A percentile compares a stretch with the other conserved stretches of the same genome.
Evolutionary conservation across 2,888 invertebrate species (phyloP).

Genomic region (Thereva unica): DNA sequence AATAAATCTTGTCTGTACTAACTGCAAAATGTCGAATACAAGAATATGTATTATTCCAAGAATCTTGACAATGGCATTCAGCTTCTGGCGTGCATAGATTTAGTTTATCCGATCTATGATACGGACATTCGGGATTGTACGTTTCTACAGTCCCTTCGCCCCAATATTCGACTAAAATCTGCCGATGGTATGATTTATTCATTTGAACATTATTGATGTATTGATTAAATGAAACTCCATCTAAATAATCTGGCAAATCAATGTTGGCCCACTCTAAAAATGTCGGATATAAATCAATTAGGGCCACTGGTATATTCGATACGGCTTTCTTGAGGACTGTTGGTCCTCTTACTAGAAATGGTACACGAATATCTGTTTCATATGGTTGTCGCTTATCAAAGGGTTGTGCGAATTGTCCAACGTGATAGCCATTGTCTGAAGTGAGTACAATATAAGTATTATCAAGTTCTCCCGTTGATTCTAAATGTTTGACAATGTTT

Average conservation of each 20-base stretch:
- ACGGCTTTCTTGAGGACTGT: slow-evolving; percentile 60
- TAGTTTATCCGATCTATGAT: slow-evolving; percentile 58
- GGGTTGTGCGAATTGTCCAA: slow-evolving; percentile 87
- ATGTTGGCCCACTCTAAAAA: slow-evolving; percentile 72
- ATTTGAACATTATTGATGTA: slow-evolving; percentile 45
- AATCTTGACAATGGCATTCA: slow-evolving; percentile 85
- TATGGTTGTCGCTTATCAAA: slow-evolving; percentile 90
- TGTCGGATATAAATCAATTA: slow-evolving; percentile 85
- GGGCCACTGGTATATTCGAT: slow-evolving; percentile 65
- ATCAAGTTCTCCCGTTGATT: slow-evolving; percentile 62
- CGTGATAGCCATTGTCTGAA: slow-evolving; percentile 90
- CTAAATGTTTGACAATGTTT: slow-evolving; percentile 64
- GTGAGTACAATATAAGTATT: slow-evolving; percentile 83
- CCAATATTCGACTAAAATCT: slow-evolving; percentile 78
- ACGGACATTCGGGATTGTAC: slow-evolving; percentile 68
- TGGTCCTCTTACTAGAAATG: slow-evolving; percentile 80
- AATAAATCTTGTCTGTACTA: slow-evolving; percentile 55
- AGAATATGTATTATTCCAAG: slow-evolving; percentile 78
- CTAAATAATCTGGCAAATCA: slow-evolving; percentile 61
- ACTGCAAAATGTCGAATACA: slow-evolving; percentile 72
- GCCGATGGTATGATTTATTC: slow-evolving; percentile 55
- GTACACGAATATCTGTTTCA: slow-evolving; percentile 85
- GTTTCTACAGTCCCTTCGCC: slow-evolving; percentile 71
- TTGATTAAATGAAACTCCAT: slow-evolving; percentile 64
- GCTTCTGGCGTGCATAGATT: slow-evolving; percentile 69